Evolutionary conservation across 1,140 invertebrate species (phyloP), one percentile per base, ranked within the genome.

Genomic region (Scaptomyza montana): DNA sequence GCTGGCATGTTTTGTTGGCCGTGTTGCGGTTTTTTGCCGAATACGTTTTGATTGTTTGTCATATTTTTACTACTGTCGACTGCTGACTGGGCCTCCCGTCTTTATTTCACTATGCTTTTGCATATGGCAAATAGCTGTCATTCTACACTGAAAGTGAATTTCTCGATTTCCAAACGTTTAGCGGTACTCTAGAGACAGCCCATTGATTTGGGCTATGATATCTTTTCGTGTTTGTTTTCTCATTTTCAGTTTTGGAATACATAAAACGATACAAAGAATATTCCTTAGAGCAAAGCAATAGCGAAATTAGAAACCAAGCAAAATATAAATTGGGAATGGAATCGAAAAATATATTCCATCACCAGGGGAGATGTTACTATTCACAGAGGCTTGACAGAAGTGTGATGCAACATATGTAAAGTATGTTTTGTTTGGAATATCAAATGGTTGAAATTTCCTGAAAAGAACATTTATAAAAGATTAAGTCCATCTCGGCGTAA

Each of bases 1-100:
- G 84, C 84, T 87, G 82, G 80, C 77, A 67, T 71, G 63, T 77
- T 77, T 64, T 69, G 55, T 81, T 80, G 78, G 56, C 70, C 76
- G 57, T 70, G 68, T 77, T 87, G 84, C 79, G 84, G 84, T 89
- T 77, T 89, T 89, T 62, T 59, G 10, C 39, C 67, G 65, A 79
- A 89, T 77, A 79, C 82, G 62, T 56, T 79, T 77, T 89, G 84
- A 89, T 89, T 87, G 84, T 84, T 89, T 89, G 84, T 89, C 84
- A 89, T 87, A 87, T 89, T 86, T 87, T 73, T 80, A 54, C 77
- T 81, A 77, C 70, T 36, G 21, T 25, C 21, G 21, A 36, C 33
- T 36, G 33, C 7, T 7, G 33, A 36, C 33, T 36, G 8, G 5
- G 30, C 30, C 30, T 5, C 3, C 30, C 30, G 5, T 33, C 30